These are phyloP conservation scores for Lucinisca nassula DNA, from an alignment of 2,888 invertebrate genomes.

Conservation along the genomic window DNA sequence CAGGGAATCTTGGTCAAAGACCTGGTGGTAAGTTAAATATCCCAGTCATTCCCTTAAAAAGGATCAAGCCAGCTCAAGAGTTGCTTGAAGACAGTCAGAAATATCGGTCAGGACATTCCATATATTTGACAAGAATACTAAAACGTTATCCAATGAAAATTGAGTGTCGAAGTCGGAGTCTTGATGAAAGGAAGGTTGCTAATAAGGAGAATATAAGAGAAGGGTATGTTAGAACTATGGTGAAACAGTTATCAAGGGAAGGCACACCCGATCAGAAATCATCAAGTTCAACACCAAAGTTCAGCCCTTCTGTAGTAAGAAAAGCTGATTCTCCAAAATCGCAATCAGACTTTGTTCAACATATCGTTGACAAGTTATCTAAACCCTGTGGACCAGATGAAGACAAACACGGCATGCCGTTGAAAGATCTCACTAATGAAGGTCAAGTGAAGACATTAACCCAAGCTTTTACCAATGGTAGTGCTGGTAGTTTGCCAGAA, in stretches of 20 bases:
- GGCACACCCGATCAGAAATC: slow-evolving; percentile 75
- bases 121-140: slow-evolving; percentile 80
- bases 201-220: slow-evolving; percentile 78
- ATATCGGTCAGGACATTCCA: slow-evolving; percentile 82
- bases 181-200: slow-evolving; percentile 67
- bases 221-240: slow-evolving; percentile 81
- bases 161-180: slow-evolving; percentile 71
- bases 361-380: slow-evolving; percentile 79
- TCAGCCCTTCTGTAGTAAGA: slow-evolving; percentile 1
- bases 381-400: slow-evolving; percentile 76
- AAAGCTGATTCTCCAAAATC: slow-evolving; percentile 78
- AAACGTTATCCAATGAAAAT: slow-evolving; percentile 80
- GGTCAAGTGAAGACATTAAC: slow-evolving; percentile 79
- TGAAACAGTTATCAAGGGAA: slow-evolving; percentile 82
- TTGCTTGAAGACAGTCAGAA: slow-evolving; percentile 84
- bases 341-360: slow-evolving; percentile 80
- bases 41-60: slow-evolving; percentile 75
- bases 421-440: slow-evolving; percentile 82
- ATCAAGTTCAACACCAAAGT: slow-evolving; percentile 13
- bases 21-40: slow-evolving; percentile 67
- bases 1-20: slow-evolving; percentile 49
- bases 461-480: slow-evolving; percentile 74
- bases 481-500: slow-evolving; percentile 62
- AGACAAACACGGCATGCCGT: slow-evolving; percentile 62
- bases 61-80: slow-evolving; percentile 85